Conservation (phyloP, 2,888 invertebrate genomes). For the Adelphocoris suturalis region DNA sequence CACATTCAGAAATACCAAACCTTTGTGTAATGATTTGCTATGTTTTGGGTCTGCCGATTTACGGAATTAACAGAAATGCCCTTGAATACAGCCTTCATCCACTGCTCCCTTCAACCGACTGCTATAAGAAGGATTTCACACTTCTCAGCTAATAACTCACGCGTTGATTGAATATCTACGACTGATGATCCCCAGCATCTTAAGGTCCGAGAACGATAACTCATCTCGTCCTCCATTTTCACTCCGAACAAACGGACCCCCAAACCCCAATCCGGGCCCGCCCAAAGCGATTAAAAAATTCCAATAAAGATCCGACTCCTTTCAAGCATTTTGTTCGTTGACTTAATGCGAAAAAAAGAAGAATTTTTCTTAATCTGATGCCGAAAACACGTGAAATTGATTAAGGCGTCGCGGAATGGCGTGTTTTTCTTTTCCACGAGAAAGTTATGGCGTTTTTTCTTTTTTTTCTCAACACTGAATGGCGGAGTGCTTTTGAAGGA, state of each 20-base stretch:
- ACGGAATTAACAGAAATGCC: too few species aligned
- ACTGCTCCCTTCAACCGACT: too few species aligned
- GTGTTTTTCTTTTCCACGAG: neutral
- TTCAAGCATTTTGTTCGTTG: neutral
- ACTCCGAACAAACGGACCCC: neutral
- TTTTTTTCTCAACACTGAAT: too few species aligned
- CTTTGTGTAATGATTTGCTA: too few species aligned
- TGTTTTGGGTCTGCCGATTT: too few species aligned
- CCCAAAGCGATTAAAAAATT: constrained; percentile 24
- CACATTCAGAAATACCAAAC: too few species aligned
- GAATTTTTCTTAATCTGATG: neutral
- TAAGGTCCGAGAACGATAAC: neutral
- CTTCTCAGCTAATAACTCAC: neutral
- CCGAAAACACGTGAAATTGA: constrained; percentile 34
- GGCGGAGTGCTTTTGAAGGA: neutral
- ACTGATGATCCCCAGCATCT: neutral
- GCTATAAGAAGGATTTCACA: neutral
- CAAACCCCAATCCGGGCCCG: neutral
- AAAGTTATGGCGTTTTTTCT: constrained; percentile 16
- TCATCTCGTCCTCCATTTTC: neutral
- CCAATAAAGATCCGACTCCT: constrained; percentile 35
- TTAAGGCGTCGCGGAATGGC: neutral
- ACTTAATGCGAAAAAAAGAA: neutral
- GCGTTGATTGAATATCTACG: neutral
- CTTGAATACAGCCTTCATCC: too few species aligned